Evolutionary conservation across 23 tunicate genomes (phyloP), one percentile per base, ranked within the genome.

Genomic region (Ciona savignyi): DNA sequence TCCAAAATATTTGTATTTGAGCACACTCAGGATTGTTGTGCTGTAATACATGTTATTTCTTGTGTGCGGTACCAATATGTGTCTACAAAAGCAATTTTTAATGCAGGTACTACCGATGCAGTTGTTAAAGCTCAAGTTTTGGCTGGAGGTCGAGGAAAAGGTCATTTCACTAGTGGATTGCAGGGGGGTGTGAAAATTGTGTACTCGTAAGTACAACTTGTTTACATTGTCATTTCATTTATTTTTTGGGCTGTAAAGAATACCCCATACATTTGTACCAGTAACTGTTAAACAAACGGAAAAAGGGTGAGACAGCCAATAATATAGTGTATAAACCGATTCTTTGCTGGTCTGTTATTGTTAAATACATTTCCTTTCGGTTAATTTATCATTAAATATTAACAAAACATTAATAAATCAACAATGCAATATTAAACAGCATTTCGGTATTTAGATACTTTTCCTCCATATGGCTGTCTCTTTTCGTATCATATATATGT

Each of bases 131-230:
- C 99, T 49, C 99, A 95, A 89, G 99, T 95, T 31, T 63, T 95
- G 25, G 99, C 99, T 74, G 99, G 99, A 1, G 99, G 99, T 22
- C 56, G 99, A 62, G 99, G 99, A 0, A 95, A 95, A 63, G 99
- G 99, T 6, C 81, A 85, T 2, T 95, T 95, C 70, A 86, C 77
- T 29, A 79, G 88, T 66, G 99, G 99, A 20, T 68, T 95, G 32
- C 84, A 95, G 65, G 99, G 99, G 3, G 99, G 99, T 33, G 99
- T 95, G 28, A 95, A 95, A 67, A 81, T 95, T 31, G 99, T 80
- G 2, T 95, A 83, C 64, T 88, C 96, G 96, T 90, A 73, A 83
- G 95, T 65, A 61, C 22, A 49, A 4, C 19, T 34, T 49, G 30
- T 25, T 70, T 49, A 27, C 66, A 77, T 87, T 28, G 25, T 3